Conservation (phyloP, 37 sponge, comb jelly and placozoan species). For the Dysidea cf. avara region DNA sequence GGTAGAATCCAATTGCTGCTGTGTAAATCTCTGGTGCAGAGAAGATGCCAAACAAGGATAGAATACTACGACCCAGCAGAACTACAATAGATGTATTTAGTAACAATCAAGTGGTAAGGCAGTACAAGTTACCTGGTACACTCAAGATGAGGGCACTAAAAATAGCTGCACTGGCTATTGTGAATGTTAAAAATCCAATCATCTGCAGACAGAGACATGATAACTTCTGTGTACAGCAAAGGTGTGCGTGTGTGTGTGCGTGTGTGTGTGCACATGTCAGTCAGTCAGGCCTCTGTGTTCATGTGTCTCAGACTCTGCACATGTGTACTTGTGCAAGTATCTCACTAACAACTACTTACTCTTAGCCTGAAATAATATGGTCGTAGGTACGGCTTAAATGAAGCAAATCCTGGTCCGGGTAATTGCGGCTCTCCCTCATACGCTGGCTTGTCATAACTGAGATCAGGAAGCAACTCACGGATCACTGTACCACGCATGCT, state of each 20-base stretch:
- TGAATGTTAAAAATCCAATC: constrained; percentile 30
- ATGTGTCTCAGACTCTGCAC: neutral
- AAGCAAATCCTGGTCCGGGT: constrained; percentile 81
- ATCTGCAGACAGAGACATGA: constrained; percentile 19
- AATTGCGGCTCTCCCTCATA: constrained; percentile 59
- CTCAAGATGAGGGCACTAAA: constrained; percentile 50
- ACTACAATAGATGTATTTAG: constrained; percentile 36
- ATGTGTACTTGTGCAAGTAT: neutral
- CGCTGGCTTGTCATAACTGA: constrained; percentile 33
- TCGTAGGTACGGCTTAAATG: constrained; percentile 87
- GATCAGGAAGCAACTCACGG: constrained; percentile 27
- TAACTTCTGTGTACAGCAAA: neutral
- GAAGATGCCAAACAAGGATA: constrained; percentile 53
- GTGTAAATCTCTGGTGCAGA: constrained; percentile 88
- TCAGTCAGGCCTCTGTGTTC: neutral
- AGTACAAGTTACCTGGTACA: constrained; percentile 59
- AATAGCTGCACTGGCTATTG: constrained; percentile 35
- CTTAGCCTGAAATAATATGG: constrained; percentile 63
- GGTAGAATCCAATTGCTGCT: constrained; percentile 83
- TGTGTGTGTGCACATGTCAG: neutral
- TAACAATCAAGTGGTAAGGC: constrained; percentile 2
- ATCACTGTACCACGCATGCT: constrained; percentile 67
- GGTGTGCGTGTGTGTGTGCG: neutral
- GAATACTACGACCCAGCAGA: constrained; percentile 64
- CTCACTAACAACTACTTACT: constrained; percentile 31